phyloP scores from a whole-genome alignment of 2,113 vertebrate species.

The Grammomys dolichurus region DNA sequence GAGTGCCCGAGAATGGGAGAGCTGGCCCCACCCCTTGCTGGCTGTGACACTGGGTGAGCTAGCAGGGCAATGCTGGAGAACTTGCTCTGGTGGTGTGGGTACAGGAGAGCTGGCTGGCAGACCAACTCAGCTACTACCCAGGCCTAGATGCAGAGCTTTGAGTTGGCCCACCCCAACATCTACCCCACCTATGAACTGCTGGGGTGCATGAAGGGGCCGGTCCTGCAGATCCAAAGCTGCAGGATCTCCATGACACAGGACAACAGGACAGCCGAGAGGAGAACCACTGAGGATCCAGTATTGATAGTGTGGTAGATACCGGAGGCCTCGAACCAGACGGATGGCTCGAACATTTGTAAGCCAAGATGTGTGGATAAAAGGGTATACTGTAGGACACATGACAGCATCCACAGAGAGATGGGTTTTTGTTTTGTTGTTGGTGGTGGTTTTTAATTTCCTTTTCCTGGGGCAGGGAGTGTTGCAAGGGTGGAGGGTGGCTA shows the following conservation, averaged over 20 bases:
- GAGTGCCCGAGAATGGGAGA: neutral
- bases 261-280: neutral
- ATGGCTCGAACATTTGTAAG: neutral
- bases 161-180: neutral
- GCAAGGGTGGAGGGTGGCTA: neutral
- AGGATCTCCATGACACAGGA: neutral
- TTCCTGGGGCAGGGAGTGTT: neutral
- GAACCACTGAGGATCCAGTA: neutral
- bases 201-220: fast-evolving
- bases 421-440: neutral
- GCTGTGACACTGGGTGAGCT: neutral
- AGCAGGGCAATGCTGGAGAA: neutral
- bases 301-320: neutral
- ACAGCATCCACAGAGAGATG: neutral
- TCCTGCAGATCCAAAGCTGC: neutral
- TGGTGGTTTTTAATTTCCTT: neutral
- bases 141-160: neutral
- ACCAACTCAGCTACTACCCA: neutral
- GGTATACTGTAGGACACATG: neutral
- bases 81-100: neutral
- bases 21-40: neutral
- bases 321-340: neutral
- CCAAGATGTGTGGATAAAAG: neutral
- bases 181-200: neutral
- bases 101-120: neutral